These are phyloP conservation scores for Hemichromis elongatus DNA, from an alignment of 2,113 vertebrate genomes.

Conservation along the genomic window DNA sequence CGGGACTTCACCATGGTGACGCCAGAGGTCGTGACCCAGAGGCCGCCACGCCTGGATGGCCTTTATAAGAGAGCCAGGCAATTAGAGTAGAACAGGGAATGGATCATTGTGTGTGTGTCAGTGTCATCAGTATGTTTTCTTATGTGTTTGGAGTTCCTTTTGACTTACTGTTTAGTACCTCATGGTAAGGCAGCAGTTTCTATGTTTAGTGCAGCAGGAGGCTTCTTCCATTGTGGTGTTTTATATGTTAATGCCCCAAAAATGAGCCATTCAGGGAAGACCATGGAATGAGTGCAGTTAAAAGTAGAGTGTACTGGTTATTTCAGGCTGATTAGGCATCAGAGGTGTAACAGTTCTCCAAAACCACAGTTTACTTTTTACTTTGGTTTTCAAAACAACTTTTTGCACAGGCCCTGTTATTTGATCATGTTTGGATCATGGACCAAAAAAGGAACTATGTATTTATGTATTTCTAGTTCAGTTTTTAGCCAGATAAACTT, in stretches of 20 bases:
- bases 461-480: background rate
- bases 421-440: background rate
- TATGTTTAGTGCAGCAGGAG: background rate
- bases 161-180: background rate
- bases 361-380: background rate
- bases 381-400: background rate
- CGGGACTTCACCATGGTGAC: slow-evolving; percentile 55
- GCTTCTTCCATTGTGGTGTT: background rate
- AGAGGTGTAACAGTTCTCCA: background rate
- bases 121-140: background rate
- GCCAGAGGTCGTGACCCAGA: slow-evolving; percentile 56
- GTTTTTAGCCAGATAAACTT: background rate
- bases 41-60: slow-evolving; percentile 51
- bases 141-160: background rate
- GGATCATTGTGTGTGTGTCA: background rate
- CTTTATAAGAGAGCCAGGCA: slow-evolving; percentile 55
- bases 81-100: slow-evolving; percentile 46
- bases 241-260: background rate
- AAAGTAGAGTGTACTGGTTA: slow-evolving; percentile 22
- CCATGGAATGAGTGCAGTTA: slow-evolving; percentile 13
- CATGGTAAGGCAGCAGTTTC: background rate
- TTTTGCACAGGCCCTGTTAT: background rate
- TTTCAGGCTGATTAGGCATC: background rate
- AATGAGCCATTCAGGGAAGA: background rate
- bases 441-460: background rate